These are phyloP conservation scores for Diacarnus erythraeanus DNA, from an alignment of 37 sponge, comb jelly and placozoan species.

Conservation along the genomic window DNA sequence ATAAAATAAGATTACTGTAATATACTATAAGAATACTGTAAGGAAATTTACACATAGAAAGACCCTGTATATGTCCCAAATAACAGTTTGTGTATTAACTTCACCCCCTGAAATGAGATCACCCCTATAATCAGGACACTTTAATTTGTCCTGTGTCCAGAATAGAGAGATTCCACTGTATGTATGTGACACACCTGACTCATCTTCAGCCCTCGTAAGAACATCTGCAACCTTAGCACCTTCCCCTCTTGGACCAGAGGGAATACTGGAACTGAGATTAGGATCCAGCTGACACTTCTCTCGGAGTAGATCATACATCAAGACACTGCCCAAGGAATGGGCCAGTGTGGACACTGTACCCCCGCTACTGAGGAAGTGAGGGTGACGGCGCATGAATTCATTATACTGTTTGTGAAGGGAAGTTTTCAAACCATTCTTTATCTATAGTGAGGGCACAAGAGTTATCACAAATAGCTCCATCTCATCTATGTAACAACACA, in stretches of 20 bases:
- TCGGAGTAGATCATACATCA: slow-evolving; percentile 75
- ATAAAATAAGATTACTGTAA: no score
- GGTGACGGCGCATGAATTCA: slow-evolving; percentile 66
- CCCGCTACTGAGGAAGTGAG: slow-evolving; percentile 50
- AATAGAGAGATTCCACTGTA: no score
- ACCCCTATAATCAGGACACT: no score
- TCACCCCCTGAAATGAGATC: no score
- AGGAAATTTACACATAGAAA: no score
- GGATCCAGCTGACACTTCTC: slow-evolving; percentile 20
- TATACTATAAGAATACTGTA: no score
- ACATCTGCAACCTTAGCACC: neutral
- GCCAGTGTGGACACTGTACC: slow-evolving; percentile 82
- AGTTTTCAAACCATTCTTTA: slow-evolving; percentile 56
- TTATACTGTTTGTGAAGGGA: slow-evolving; percentile 63
- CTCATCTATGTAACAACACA: no score
- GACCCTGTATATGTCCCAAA: no score
- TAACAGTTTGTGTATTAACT: no score
- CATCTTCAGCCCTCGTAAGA: neutral
- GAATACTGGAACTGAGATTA: neutral
- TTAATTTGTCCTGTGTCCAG: no score
- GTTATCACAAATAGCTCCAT: no score
- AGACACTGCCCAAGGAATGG: slow-evolving; percentile 90
- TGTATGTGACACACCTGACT: neutral
- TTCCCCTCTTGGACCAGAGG: neutral
- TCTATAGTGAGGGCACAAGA: no score